phyloP scores from a whole-genome alignment of 1,140 invertebrate genomes.

The Cepaea nemoralis region DNA sequence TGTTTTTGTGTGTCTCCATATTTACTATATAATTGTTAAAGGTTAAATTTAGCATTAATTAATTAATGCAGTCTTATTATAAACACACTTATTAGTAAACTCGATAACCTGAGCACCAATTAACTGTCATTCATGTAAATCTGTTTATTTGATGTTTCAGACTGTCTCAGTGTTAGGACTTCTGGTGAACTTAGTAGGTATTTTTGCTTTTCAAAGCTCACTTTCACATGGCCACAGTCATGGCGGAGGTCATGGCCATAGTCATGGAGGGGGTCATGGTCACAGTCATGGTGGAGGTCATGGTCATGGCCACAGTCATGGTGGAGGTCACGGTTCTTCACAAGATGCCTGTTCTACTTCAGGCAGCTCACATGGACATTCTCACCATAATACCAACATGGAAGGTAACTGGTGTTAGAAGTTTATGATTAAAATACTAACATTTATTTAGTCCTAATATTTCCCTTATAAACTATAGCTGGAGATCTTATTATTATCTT shows the following conservation, averaged over 20 bases:
- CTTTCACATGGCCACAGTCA: constrained; percentile 74
- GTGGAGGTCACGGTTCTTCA: constrained; percentile 27
- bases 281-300: constrained; percentile 69
- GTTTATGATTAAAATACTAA: too few relatives aligned
- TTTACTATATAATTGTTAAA: too few relatives aligned
- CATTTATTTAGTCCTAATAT: too few relatives aligned
- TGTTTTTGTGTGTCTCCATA: too few relatives aligned
- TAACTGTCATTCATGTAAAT: too few relatives aligned
- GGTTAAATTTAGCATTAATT: too few relatives aligned
- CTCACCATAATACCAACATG: constrained; percentile 76
- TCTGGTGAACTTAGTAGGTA: constrained; percentile 94
- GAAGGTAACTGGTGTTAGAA: constrained; percentile 75
- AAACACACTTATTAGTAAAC: too few relatives aligned
- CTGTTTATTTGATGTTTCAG: constrained; percentile 60
- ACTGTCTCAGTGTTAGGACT: constrained; percentile 93
- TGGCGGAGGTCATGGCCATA: constrained; percentile 54
- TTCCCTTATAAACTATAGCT: too few relatives aligned
- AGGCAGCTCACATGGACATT: constrained; percentile 56
- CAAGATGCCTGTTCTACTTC: constrained; percentile 26
- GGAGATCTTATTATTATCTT: too few relatives aligned
- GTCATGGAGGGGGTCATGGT: constrained; percentile 68
- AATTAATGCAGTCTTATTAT: too few relatives aligned
- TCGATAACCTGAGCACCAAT: too few relatives aligned
- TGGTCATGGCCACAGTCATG: constrained; percentile 70
- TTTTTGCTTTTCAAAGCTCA: constrained; percentile 92